These are phyloP conservation scores for Dasyprocta punctata DNA, from an alignment of 2,113 vertebrate species.

Conservation along the genomic window DNA sequence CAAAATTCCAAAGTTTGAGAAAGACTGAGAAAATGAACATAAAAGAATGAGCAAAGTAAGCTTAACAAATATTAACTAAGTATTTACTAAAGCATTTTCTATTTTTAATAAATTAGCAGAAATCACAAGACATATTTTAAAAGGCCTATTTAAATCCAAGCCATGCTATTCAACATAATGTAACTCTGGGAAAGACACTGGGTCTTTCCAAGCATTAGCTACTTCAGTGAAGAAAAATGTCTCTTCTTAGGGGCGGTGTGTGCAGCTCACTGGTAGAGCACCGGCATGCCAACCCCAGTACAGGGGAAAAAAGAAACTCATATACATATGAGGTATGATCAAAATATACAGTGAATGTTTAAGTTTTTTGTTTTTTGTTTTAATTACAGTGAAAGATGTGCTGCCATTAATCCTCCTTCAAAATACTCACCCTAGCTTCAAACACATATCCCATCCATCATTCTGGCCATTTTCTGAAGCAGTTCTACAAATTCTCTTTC, in stretches of 20 bases:
- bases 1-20: not conserved
- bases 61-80: not conserved
- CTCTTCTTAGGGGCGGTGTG: not conserved
- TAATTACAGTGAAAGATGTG: not conserved
- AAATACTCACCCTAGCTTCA: not conserved
- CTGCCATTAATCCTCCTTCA: not conserved
- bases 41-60: not conserved
- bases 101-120: slow-evolving; percentile 6
- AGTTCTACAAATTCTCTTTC: not conserved
- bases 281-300: not conserved
- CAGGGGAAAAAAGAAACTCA: not conserved
- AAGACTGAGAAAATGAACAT: not conserved
- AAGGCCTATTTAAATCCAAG: slow-evolving; percentile 21
- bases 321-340: not conserved
- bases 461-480: not conserved
- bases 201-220: not conserved
- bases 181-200: not conserved
- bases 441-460: not conserved
- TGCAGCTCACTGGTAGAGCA: not conserved
- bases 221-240: not conserved
- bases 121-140: slow-evolving; percentile 6
- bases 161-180: not conserved
- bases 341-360: not conserved
- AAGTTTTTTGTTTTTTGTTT: too few relatives aligned
- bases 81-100: not conserved